These are phyloP conservation scores for Platycheirus albimanus DNA, from an alignment of 2,888 invertebrate species.

Conservation along the genomic window DNA sequence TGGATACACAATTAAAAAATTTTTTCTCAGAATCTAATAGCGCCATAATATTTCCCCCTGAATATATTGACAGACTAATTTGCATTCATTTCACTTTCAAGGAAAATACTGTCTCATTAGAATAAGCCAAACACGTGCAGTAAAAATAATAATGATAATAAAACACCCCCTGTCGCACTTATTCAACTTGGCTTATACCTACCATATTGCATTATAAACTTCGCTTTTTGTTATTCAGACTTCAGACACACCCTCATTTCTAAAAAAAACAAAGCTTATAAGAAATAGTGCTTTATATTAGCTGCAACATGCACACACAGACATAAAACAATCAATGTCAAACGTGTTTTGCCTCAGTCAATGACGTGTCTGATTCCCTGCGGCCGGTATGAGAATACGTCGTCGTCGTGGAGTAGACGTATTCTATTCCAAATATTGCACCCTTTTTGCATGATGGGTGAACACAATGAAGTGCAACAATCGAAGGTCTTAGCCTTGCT, in stretches of 20 bases:
- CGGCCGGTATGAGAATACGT: constrained; percentile 10
- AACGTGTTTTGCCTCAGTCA: constrained; percentile 43
- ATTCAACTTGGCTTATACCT: not conserved
- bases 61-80: constrained; percentile 1
- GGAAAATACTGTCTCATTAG: constrained; percentile 34
- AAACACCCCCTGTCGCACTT: too few relatives aligned
- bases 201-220: not conserved
- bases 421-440: constrained; percentile 9
- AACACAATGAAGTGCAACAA: constrained; percentile 1
- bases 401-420: not conserved
- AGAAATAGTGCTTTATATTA: constrained; percentile 40
- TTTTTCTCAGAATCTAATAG: too few relatives aligned
- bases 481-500: not conserved
- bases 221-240: constrained; percentile 33
- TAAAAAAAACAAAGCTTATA: constrained; percentile 38
- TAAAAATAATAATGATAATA: constrained; percentile 24
- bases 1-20: too few relatives aligned
- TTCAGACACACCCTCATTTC: constrained; percentile 50
- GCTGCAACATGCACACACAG: constrained; percentile 11
- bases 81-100: constrained; percentile 59
- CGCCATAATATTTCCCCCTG: not conserved
- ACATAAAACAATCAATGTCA: constrained; percentile 56
- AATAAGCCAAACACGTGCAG: constrained; percentile 24
- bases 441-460: not conserved
- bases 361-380: constrained; percentile 32